A percentile compares a stretch with the other conserved stretches of the same genome.
These are phyloP conservation scores for Ylistrum balloti DNA, from an alignment of 1,140 invertebrate species.

Conservation along the genomic window DNA sequence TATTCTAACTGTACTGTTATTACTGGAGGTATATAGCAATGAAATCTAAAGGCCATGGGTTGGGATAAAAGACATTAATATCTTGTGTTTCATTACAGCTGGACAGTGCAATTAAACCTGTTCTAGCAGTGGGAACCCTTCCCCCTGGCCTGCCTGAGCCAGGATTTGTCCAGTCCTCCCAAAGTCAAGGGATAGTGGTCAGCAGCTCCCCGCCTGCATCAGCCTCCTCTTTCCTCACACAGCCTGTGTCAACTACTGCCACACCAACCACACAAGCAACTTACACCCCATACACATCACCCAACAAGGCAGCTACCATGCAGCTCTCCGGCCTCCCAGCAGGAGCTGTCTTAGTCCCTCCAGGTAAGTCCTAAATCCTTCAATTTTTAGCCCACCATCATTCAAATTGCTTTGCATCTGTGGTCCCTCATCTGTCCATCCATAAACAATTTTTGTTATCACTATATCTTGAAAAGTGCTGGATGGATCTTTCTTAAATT, in stretches of 20 bases:
- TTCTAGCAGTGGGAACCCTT: conserved; percentile 27
- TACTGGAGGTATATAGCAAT: too few relatives aligned
- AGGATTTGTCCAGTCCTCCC: neutral
- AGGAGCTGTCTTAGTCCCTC: too few relatives aligned
- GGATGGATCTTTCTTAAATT: too few relatives aligned
- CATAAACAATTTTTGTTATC: too few relatives aligned
- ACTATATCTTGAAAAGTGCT: too few relatives aligned
- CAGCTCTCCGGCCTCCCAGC: neutral
- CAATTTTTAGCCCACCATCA: too few relatives aligned
- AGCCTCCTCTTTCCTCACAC: neutral
- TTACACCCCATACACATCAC: neutral
- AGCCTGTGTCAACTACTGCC: neutral
- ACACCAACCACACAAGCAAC: neutral
- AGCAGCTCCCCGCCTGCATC: conserved; percentile 13
- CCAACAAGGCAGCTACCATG: neutral
- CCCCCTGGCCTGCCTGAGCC: neutral
- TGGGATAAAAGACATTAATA: too few relatives aligned
- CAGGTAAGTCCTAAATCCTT: too few relatives aligned
- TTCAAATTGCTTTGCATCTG: too few relatives aligned
- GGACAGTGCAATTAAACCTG: conserved; percentile 52
- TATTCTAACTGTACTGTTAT: too few relatives aligned
- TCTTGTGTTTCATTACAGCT: conserved; percentile 9
- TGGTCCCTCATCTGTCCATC: too few relatives aligned
- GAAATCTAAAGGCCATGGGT: too few relatives aligned
- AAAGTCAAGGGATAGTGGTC: neutral